These are phyloP conservation scores for Drosophila cognata DNA, from an alignment of 2,888 invertebrate species.

Conservation along the genomic window DNA sequence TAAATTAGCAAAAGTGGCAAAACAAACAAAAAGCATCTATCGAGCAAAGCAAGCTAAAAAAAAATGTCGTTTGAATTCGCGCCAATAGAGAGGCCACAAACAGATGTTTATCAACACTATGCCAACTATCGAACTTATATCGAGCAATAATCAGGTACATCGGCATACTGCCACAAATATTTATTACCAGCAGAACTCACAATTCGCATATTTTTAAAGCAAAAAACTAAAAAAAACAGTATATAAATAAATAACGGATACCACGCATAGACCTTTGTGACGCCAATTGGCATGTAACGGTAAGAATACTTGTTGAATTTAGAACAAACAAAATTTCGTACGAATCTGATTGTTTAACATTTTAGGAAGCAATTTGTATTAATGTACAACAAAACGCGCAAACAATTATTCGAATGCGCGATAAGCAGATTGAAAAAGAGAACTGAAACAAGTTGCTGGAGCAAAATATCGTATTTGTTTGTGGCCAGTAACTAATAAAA, in stretches of 20 bases:
- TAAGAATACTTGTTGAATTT: not conserved
- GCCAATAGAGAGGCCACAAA: not conserved
- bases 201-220: slow-evolving; percentile 2
- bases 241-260: not conserved
- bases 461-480: not conserved
- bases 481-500: slow-evolving; percentile 2
- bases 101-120: slow-evolving; percentile 27
- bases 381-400: not conserved
- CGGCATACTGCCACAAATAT: slow-evolving; percentile 25
- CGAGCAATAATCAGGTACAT: slow-evolving; percentile 6
- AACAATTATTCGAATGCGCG: not conserved
- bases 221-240: not conserved
- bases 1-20: slow-evolving; percentile 14
- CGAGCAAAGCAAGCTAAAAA: not conserved
- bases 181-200: not conserved
- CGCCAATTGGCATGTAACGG: not conserved
- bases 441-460: not conserved
- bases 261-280: not conserved
- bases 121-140: slow-evolving; percentile 21
- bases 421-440: not conserved
- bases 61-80: slow-evolving; percentile 18
- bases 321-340: rapidly evolving
- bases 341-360: not conserved
- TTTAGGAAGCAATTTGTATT: not conserved
- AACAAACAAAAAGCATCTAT: not conserved